Conservation (phyloP, 2,797 vertebrate species). For the Pangasius sanitwongsei region DNA sequence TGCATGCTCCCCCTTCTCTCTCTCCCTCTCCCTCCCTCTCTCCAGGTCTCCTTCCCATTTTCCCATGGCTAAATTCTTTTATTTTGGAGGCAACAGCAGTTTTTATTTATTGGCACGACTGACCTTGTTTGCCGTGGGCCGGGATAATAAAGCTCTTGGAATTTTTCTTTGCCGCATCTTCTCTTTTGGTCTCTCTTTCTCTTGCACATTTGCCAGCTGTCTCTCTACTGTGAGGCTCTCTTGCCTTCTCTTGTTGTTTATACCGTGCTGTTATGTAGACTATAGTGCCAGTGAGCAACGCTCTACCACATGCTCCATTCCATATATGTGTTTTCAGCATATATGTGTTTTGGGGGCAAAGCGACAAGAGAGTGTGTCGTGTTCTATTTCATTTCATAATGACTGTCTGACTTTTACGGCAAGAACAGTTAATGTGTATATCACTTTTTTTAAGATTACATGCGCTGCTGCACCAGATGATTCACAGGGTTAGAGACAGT, state of each 20-base stretch:
- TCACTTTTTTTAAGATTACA: no score
- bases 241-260: background rate
- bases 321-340: slow-evolving; percentile 19
- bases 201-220: background rate
- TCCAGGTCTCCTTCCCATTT: background rate
- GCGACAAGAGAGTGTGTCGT: background rate
- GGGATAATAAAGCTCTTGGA: background rate
- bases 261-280: background rate
- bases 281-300: background rate
- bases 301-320: slow-evolving; percentile 26
- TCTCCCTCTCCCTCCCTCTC: background rate
- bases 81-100: background rate
- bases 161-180: background rate
- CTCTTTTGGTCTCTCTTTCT: background rate
- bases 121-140: background rate
- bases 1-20: slow-evolving; percentile 19
- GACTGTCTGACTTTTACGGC: background rate
- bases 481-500: background rate
- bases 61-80: background rate
- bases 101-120: background rate
- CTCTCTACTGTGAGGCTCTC: background rate
- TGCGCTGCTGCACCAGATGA: background rate
- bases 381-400: background rate
- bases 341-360: slow-evolving; percentile 6
- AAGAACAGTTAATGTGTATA: background rate